A percentile compares a stretch with the other conserved stretches of the same genome.
phyloP scores from a whole-genome alignment of 1,140 invertebrate genomes.

The Lucilia cuprina region DNA sequence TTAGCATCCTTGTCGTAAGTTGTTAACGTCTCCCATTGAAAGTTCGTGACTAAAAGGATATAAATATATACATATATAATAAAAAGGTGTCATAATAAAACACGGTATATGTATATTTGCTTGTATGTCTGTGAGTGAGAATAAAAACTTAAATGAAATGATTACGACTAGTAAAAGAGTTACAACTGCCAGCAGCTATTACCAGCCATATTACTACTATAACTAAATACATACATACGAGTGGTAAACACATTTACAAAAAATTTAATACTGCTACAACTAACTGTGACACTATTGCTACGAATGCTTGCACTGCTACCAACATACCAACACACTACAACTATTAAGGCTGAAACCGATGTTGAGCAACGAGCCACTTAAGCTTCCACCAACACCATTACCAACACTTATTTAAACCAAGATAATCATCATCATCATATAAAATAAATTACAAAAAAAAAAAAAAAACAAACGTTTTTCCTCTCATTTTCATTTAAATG shows the following conservation, averaged over 20 bases:
- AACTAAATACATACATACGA: neutral
- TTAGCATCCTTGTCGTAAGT: neutral
- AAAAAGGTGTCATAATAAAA: neutral
- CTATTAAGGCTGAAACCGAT: neutral
- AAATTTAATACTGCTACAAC: neutral
- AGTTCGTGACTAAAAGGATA: neutral
- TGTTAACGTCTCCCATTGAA: neutral
- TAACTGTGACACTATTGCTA: neutral
- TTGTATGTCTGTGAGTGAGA: neutral
- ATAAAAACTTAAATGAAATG: neutral
- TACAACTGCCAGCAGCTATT: neutral
- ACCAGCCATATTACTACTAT: neutral
- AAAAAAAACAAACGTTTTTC: too few species aligned
- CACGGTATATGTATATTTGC: neutral
- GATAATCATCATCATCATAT: constrained; percentile 19
- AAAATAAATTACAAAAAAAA: too few species aligned
- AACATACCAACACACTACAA: neutral
- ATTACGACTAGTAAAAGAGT: neutral
- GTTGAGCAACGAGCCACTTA: constrained; percentile 32
- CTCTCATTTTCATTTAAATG: too few species aligned
- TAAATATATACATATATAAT: neutral
- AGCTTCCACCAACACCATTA: neutral
- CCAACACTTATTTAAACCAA: constrained; percentile 16
- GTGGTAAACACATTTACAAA: neutral
- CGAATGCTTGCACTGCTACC: neutral